Evolutionary conservation across 2,888 invertebrate species (phyloP).

Genomic region (Acrobasis consociella): DNA sequence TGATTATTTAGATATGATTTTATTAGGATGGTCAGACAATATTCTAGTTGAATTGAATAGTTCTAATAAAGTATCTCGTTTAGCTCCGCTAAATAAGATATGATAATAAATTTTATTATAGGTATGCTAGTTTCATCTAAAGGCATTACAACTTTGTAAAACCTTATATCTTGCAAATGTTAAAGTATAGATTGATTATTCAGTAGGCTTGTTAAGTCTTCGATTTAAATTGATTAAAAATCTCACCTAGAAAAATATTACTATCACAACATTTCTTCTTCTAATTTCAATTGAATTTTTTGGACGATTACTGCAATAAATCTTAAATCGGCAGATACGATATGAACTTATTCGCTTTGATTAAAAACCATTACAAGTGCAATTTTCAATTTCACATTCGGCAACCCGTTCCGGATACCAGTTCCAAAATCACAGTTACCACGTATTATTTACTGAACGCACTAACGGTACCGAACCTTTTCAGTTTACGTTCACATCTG

Average conservation of each 20-base stretch:
- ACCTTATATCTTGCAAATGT: too few species aligned
- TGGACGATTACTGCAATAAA: not conserved
- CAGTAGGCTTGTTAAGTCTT: too few species aligned
- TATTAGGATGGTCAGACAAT: not conserved
- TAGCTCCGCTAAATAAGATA: too few species aligned
- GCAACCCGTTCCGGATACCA: not conserved
- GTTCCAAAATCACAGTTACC: slow-evolving; percentile 16
- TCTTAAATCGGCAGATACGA: not conserved
- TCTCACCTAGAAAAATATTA: too few species aligned
- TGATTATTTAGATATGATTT: not conserved
- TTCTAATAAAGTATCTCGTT: too few species aligned
- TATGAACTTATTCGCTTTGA: not conserved
- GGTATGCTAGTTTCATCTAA: too few species aligned
- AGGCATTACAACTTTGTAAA: too few species aligned
- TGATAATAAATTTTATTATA: too few species aligned
- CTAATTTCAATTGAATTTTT: not conserved
- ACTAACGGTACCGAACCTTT: slow-evolving; percentile 61
- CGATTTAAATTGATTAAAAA: too few species aligned
- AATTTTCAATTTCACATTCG: slow-evolving; percentile 7
- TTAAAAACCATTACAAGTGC: slow-evolving; percentile 1
- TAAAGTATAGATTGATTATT: too few species aligned
- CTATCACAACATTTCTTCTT: not conserved
- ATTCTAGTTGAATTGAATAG: too few species aligned
- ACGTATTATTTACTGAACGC: slow-evolving; percentile 31
- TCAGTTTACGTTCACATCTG: slow-evolving; percentile 74